Base-by-base conservation (phyloP, 2,113 vertebrate genomes). In the Barnardius zonarius region DNA sequence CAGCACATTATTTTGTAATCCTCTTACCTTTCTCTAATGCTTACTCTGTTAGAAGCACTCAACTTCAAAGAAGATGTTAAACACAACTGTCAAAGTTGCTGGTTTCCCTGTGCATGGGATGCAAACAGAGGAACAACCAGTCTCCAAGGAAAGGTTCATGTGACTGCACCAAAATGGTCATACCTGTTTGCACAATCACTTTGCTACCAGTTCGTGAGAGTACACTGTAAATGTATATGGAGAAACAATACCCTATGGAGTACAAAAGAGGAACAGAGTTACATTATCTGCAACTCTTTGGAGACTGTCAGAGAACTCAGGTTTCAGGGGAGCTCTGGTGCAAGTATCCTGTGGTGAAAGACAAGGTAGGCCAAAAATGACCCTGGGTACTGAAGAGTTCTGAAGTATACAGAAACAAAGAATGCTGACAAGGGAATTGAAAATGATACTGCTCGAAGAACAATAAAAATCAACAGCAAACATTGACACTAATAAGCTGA, bases 401-500 rank as follows among this genome's bases (percentile, higher is more conserved):
- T 33, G 35, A 86, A 88, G 27, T 4, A 0, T 48, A 52, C 19
- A 49, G 63, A 73, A 95, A 82, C 31, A 79, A 86, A 95, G 23
- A 23, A 55, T n/a, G 49, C 25, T 49, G 54, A n/a, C 33, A 89
- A 90, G 37, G 13, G 37, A 92, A 82, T 28, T 75, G 35, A 82
- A 88, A 92, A 82, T 63, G 1, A 54, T 75, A 35, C 54, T 81
- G 59, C 55, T 80, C 33, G 70, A 90, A 95, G 33, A 88, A 69
- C 48, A 93, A 66, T 67, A 83, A 59, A 62, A 83, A 88, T 86
- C 87, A 70, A 82, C 80, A 92, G 91, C 72, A 91, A 86, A 78
- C 66, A 51, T 13, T 96, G 92, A 92, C 93, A 78, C 68, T 93
- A 94, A 96, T 78, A 90, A 95, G 79, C 89, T 87, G 89, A 87